Percentiles rank a stretch among this genome's conserved stretches.
phyloP scores from a whole-genome alignment of 2,113 vertebrate genomes.

The Platysteira castanea region DNA sequence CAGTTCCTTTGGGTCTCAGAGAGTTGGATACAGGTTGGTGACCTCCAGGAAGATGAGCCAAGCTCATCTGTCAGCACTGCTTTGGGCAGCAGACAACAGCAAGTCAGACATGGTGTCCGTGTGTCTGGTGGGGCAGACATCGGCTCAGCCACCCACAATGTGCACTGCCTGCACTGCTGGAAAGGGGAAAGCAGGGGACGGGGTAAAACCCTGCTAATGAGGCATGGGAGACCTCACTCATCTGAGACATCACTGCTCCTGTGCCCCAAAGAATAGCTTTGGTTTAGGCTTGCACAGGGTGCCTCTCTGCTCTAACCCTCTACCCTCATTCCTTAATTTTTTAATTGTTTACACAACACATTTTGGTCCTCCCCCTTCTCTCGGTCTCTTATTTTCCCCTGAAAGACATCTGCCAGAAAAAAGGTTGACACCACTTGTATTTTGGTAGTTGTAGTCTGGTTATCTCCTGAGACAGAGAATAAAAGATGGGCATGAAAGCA shows the following conservation, averaged over 20 bases:
- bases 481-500: background rate
- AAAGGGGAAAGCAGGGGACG: background rate
- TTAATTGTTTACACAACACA: background rate
- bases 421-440: background rate
- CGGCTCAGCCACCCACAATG: rapidly evolving
- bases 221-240: background rate
- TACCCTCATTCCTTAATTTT: background rate
- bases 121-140: rapidly evolving
- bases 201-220: rapidly evolving
- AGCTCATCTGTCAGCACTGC: background rate
- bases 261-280: background rate
- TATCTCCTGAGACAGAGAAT: background rate
- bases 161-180: rapidly evolving
- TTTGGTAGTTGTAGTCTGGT: background rate
- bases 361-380: background rate
- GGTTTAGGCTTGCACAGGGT: rapidly evolving
- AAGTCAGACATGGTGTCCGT: rapidly evolving
- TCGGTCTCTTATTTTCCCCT: background rate
- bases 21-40: background rate
- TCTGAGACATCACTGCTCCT: background rate
- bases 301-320: background rate
- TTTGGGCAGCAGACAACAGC: background rate
- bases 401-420: background rate
- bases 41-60: background rate
- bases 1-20: background rate